Evolutionary conservation across 2,113 vertebrate genomes (phyloP).

Genomic region (Otus sunia): DNA sequence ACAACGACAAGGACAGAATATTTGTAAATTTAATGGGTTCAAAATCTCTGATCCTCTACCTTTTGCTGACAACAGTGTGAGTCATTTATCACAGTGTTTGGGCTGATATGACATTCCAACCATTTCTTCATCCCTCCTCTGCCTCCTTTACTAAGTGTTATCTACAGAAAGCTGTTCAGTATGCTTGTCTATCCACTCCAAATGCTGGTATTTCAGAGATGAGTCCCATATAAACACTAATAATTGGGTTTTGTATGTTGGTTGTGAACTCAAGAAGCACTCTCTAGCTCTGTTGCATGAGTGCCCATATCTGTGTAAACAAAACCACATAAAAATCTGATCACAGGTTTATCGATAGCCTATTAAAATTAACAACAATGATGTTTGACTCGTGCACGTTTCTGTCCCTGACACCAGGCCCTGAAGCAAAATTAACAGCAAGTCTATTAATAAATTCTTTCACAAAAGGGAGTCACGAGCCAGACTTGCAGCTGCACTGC

Average conservation of each 20-base stretch:
- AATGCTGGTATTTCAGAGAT: not conserved
- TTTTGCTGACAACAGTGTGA: not conserved
- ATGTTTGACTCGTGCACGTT: not conserved
- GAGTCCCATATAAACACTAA: not conserved
- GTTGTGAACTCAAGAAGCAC: not conserved
- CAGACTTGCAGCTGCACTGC: not conserved
- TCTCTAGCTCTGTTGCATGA: not conserved
- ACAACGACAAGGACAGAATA: not conserved
- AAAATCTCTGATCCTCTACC: not conserved
- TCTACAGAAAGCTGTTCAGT: not conserved
- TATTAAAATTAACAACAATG: not conserved
- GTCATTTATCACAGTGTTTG: not conserved
- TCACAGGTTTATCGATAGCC: not conserved
- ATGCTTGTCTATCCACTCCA: not conserved
- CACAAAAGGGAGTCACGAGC: not conserved
- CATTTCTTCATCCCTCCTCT: not conserved
- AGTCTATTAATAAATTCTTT: not conserved
- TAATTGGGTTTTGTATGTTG: not conserved
- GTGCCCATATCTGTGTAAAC: not conserved
- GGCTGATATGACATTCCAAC: not conserved
- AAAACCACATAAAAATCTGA: not conserved
- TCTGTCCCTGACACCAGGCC: not conserved
- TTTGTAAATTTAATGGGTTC: not conserved
- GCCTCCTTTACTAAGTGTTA: not conserved
- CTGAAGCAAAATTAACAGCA: not conserved